Evolutionary conservation across 2,113 vertebrate species (phyloP).

Genomic region (Triplophysa rosa): DNA sequence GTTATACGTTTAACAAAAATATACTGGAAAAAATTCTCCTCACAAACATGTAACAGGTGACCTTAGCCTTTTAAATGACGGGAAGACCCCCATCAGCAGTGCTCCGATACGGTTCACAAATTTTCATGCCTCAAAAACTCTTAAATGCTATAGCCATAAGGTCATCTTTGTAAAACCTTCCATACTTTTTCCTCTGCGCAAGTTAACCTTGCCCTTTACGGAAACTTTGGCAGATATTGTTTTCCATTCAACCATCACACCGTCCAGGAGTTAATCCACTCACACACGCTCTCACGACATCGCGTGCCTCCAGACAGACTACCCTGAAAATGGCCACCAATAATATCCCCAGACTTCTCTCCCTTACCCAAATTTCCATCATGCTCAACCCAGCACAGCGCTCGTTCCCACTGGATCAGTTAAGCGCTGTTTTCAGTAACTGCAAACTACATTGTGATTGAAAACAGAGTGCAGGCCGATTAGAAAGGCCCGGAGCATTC

Average conservation of each 20-base stretch:
- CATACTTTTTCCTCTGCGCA: not conserved
- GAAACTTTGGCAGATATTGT: not conserved
- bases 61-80: not conserved
- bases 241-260: conserved; percentile 7
- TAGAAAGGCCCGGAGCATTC: conserved; percentile 53
- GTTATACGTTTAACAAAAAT: too few relatives aligned
- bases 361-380: conserved; percentile 36
- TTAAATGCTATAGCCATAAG: conserved; percentile 7
- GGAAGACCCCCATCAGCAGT: not conserved
- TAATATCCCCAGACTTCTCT: conserved; percentile 33
- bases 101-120: not conserved
- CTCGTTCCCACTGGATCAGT: conserved; percentile 48
- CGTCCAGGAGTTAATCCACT: conserved; percentile 24
- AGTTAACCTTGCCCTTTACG: not conserved
- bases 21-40: too few relatives aligned
- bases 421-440: conserved; percentile 59
- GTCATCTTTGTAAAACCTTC: conserved; percentile 13
- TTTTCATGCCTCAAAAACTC: conserved; percentile 11
- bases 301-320: conserved; percentile 27
- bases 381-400: conserved; percentile 48
- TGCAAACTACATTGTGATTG: conserved; percentile 62
- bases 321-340: conserved; percentile 18
- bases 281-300: conserved; percentile 1
- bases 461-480: conserved; percentile 59
- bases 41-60: not conserved